phyloP scores from a whole-genome alignment of 2,888 invertebrate genomes.

The Julus scandinavius region DNA sequence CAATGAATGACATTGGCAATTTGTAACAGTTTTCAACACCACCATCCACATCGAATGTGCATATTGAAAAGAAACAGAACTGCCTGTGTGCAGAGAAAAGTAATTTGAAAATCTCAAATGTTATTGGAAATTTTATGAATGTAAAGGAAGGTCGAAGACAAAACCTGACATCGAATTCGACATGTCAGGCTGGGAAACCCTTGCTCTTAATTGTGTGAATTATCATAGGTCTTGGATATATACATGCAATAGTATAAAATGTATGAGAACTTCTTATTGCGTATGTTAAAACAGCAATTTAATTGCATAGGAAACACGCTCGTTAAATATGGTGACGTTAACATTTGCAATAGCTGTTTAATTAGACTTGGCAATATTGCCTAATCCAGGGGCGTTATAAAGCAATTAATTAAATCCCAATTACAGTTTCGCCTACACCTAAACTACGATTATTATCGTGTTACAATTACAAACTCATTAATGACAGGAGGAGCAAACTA shows the following conservation, averaged over 20 bases:
- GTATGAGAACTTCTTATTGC: no score
- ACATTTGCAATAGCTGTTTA: neutral
- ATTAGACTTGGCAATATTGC: neutral
- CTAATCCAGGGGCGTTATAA: neutral
- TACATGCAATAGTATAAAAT: no score
- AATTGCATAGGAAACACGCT: neutral
- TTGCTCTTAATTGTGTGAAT: neutral
- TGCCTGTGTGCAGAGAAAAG: no score
- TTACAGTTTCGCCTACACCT: neutral
- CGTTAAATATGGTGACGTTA: neutral
- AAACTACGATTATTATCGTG: neutral
- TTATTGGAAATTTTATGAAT: no score
- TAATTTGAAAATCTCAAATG: no score
- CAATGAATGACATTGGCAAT: no score
- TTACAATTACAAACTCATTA: neutral
- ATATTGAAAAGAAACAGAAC: no score
- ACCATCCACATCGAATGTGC: no score
- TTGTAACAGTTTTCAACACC: no score
- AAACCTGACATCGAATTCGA: neutral
- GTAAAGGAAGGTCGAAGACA: neutral
- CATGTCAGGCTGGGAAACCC: neutral
- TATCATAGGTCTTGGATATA: neutral
- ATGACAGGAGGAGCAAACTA: neutral
- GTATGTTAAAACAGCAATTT: neutral
- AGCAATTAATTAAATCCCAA: neutral